phyloP scores from a whole-genome alignment of 1,140 invertebrate genomes.

The Macrobrachium rosenbergii region DNA sequence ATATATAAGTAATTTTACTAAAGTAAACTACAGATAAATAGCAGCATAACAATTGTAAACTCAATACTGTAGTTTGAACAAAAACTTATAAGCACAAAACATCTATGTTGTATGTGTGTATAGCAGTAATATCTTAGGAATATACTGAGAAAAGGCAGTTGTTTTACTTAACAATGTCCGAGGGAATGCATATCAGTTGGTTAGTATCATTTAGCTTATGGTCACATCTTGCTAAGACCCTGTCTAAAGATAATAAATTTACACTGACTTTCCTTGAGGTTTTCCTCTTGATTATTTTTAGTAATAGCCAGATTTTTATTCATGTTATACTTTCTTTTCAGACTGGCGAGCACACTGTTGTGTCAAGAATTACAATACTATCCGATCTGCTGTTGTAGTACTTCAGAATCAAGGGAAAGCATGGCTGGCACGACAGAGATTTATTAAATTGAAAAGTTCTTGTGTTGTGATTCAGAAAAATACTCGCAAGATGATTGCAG shows the following conservation, averaged over 20 bases:
- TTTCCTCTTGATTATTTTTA: neutral
- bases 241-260: neutral
- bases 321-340: conserved; percentile 1
- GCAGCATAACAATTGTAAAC: too few relatives aligned
- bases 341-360: conserved; percentile 35
- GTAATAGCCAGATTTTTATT: neutral
- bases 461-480: conserved; percentile 51
- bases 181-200: too few relatives aligned
- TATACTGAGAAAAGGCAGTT: too few relatives aligned
- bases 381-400: conserved; percentile 26
- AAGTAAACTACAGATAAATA: too few relatives aligned
- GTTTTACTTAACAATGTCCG: too few relatives aligned
- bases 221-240: too few relatives aligned
- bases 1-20: too few relatives aligned
- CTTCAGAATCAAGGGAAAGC: conserved; percentile 57
- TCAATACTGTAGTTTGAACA: too few relatives aligned
- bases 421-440: conserved; percentile 38
- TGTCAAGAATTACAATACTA: conserved; percentile 23
- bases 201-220: too few relatives aligned
- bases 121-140: too few relatives aligned
- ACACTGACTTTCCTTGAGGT: neutral
- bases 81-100: too few relatives aligned
- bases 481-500: conserved; percentile 14
- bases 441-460: conserved; percentile 23
- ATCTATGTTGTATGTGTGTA: too few relatives aligned